phyloP scores from a whole-genome alignment of 2,888 invertebrate genomes.

The Ochropleura leucogaster region DNA sequence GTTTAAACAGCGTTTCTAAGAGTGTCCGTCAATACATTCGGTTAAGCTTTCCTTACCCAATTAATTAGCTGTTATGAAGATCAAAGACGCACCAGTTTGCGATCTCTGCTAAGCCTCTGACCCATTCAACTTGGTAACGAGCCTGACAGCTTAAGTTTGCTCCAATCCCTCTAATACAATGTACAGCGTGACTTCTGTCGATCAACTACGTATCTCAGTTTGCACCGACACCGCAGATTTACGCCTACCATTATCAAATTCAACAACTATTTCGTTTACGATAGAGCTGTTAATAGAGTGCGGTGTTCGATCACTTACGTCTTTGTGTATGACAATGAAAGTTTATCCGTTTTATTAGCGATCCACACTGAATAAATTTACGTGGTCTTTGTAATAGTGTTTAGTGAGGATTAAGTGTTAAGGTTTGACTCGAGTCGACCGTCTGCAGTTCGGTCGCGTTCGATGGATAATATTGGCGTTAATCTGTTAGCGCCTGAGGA shows the following conservation, averaged over 20 bases:
- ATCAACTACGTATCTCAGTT: constrained; percentile 80
- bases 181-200: constrained; percentile 82
- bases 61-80: constrained; percentile 88
- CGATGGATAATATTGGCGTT: constrained; percentile 83
- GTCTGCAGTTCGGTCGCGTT: constrained; percentile 79
- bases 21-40: constrained; percentile 80
- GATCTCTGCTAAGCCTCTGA: constrained; percentile 80
- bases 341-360: constrained; percentile 84
- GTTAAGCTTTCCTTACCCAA: constrained; percentile 84
- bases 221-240: constrained; percentile 72
- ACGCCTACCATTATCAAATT: constrained; percentile 60
- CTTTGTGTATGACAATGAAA: constrained; percentile 71
- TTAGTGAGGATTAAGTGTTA: constrained; percentile 83
- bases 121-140: constrained; percentile 82
- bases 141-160: constrained; percentile 85
- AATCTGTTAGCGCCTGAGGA: constrained; percentile 83
- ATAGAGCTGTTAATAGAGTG: constrained; percentile 65
- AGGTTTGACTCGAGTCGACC: constrained; percentile 73
- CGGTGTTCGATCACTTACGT: constrained; percentile 60
- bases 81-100: constrained; percentile 83
- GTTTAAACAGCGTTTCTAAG: constrained; percentile 67
- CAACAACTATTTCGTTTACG: constrained; percentile 57
- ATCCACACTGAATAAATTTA: constrained; percentile 85
- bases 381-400: constrained; percentile 85
- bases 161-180: constrained; percentile 79